Evolutionary conservation across 2,113 vertebrate species (phyloP).

Genomic region (Chaetodon trifascialis): DNA sequence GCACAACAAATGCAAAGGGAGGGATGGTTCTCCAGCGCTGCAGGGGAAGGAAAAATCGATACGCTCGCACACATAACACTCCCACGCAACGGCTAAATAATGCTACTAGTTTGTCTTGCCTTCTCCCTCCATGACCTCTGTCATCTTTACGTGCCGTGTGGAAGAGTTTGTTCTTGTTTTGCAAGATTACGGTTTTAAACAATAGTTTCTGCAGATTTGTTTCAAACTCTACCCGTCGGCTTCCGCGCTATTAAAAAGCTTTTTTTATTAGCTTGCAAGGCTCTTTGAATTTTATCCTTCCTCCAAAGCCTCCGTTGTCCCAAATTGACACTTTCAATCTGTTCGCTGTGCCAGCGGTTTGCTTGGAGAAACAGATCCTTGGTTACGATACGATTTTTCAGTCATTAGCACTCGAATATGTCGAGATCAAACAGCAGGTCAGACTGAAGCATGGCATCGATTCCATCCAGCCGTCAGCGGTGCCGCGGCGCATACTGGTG

Average conservation of each 20-base stretch:
- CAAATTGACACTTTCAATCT: not conserved
- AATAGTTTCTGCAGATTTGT: conserved; percentile 21
- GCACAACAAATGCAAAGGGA: conserved; percentile 45
- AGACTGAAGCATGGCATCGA: not conserved
- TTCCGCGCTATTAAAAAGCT: not conserved
- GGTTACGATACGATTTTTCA: not conserved
- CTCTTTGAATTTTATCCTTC: conserved; percentile 14
- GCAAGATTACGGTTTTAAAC: conserved; percentile 7
- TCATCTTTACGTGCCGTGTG: conserved; percentile 43
- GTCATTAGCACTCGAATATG: not conserved
- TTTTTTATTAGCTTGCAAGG: not conserved
- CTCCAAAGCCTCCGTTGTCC: not conserved
- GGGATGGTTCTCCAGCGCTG: conserved; percentile 53
- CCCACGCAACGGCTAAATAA: conserved; percentile 73
- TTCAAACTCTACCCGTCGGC: not conserved
- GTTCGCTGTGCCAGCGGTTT: not conserved
- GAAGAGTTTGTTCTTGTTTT: conserved; percentile 53
- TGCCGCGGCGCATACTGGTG: not conserved
- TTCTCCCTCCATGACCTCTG: conserved; percentile 61
- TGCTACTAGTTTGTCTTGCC: conserved; percentile 55
- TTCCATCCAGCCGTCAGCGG: not conserved
- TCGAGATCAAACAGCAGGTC: not conserved
- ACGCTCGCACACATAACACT: conserved; percentile 54
- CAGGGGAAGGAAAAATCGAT: conserved; percentile 75
- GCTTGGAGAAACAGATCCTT: not conserved